Percentiles rank a stretch among this genome's conserved stretches.
Evolutionary conservation across 2,113 vertebrate species (phyloP).

Genomic region (Chloropsis hardwickii): DNA sequence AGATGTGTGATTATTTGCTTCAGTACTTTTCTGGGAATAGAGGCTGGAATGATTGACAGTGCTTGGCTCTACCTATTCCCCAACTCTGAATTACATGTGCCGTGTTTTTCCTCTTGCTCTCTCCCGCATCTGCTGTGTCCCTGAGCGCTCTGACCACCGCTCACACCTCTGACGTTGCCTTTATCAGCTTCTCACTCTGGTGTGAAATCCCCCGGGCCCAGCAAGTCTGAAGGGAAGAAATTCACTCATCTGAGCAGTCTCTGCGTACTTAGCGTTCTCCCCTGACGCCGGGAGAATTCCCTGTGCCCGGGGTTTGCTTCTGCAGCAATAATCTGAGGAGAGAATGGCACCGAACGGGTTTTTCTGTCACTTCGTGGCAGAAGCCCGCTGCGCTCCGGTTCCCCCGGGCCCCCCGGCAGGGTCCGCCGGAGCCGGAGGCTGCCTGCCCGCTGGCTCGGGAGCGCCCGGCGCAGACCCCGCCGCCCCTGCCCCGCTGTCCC

Average conservation of each 20-base stretch:
- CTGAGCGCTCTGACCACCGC: not conserved
- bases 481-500: not conserved
- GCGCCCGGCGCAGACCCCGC: not conserved
- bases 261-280: not conserved
- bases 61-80: not conserved
- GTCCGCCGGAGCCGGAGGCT: not conserved
- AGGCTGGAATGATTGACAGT: not conserved
- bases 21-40: not conserved
- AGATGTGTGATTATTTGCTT: conserved; percentile 1
- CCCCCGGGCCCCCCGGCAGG: not conserved
- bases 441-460: not conserved
- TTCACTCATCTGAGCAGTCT: not conserved
- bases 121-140: not conserved
- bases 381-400: not conserved
- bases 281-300: not conserved
- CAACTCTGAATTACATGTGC: not conserved
- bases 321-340: not conserved
- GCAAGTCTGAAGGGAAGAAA: not conserved
- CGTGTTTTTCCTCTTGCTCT: not conserved
- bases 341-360: not conserved
- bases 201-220: not conserved
- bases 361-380: not conserved
- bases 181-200: not conserved
- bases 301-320: not conserved
- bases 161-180: not conserved